A percentile compares a stretch with the other conserved stretches of the same genome.
Evolutionary conservation across 2,797 vertebrate genomes (phyloP).

Genomic region (Nyctalus aviator): DNA sequence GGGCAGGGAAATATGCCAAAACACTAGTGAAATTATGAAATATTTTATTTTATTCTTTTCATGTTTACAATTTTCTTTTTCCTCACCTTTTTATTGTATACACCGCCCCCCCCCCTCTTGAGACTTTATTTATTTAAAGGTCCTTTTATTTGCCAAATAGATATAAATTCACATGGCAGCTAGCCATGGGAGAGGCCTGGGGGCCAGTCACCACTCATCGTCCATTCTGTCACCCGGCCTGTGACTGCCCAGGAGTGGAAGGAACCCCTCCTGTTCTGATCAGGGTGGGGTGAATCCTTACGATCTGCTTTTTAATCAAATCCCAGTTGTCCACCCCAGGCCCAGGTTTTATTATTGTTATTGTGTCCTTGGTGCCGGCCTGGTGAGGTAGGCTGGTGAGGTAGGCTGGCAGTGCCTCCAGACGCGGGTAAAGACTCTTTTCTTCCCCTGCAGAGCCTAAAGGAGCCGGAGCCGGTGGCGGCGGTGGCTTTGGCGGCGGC

Average conservation of each 20-base stretch:
- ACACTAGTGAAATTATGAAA: neutral
- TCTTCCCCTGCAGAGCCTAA: slow-evolving; percentile 92
- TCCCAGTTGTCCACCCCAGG: neutral
- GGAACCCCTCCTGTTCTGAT: neutral
- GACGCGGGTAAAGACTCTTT: neutral
- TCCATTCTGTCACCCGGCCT: neutral
- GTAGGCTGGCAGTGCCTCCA: neutral
- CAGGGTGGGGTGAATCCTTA: neutral
- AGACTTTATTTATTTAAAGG: slow-evolving; percentile 22
- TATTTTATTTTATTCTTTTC: slow-evolving; percentile 44
- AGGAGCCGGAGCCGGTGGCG: slow-evolving; percentile 85
- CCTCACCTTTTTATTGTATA: neutral
- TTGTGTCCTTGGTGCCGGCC: neutral
- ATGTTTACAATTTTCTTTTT: neutral
- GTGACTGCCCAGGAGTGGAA: neutral
- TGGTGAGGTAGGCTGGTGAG: too few relatives aligned
- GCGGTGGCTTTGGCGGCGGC: slow-evolving; percentile 79
- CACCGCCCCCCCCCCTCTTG: neutral
- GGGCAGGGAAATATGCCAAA: neutral
- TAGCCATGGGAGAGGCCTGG: neutral
- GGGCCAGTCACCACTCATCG: neutral
- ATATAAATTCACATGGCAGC: neutral
- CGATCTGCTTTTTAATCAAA: neutral
- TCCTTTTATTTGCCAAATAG: neutral
- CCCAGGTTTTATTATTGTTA: neutral